Conservation (phyloP, 1,140 invertebrate species). For the Arctopsyche grandis region DNA sequence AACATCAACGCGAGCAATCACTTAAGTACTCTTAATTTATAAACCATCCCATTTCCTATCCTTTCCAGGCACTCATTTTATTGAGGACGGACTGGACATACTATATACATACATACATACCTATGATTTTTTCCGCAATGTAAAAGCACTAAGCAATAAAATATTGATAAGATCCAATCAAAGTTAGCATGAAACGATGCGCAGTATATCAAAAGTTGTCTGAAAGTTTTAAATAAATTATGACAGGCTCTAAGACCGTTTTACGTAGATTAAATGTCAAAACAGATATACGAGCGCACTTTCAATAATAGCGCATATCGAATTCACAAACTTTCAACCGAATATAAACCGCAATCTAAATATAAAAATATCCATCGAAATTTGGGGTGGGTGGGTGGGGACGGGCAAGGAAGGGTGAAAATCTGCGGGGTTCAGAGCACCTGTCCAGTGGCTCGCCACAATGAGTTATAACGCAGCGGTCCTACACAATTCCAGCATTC, state of each 20-base stretch:
- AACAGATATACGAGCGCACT: neutral
- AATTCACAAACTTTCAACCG: neutral
- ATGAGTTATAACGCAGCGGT: conserved; percentile 31
- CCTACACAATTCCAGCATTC: conserved; percentile 39
- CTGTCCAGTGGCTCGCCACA: too few relatives aligned
- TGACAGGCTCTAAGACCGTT: neutral
- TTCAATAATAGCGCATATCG: neutral
- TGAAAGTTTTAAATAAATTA: conserved; percentile 1
- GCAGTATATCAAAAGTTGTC: neutral
- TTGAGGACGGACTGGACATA: conserved; percentile 22
- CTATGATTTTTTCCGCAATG: neutral
- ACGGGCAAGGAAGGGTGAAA: too few relatives aligned
- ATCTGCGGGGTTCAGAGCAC: too few relatives aligned
- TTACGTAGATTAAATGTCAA: neutral
- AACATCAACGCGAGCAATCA: conserved; percentile 45
- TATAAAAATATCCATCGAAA: too few relatives aligned
- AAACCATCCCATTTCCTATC: conserved; percentile 52
- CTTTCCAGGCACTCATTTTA: conserved; percentile 26
- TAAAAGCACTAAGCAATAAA: neutral
- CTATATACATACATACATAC: neutral
- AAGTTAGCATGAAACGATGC: neutral
- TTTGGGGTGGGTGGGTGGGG: too few relatives aligned
- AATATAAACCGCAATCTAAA: neutral
- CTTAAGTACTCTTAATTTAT: conserved; percentile 54
- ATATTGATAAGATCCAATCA: neutral